phyloP scores from a whole-genome alignment of 2,797 vertebrate species.

The Thunnus albacares region DNA sequence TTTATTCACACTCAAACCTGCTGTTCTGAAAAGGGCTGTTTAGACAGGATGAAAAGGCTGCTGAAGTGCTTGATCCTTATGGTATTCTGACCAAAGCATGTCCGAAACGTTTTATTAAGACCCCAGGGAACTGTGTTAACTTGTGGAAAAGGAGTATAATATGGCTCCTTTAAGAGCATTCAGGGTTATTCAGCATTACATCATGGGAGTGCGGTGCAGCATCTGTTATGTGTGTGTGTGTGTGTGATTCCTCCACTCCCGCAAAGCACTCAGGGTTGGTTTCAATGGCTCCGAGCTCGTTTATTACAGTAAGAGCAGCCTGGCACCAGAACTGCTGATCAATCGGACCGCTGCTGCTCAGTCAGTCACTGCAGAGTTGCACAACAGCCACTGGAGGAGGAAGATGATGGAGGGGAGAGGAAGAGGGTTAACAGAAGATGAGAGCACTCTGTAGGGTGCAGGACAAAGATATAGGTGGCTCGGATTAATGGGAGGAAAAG shows the following conservation, averaged over 20 bases:
- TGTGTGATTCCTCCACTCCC: conserved; percentile 33
- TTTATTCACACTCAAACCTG: no score
- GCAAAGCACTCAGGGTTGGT: conserved; percentile 59
- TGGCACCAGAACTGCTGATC: conserved; percentile 81
- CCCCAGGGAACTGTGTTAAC: no score
- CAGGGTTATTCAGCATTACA: conserved; percentile 61
- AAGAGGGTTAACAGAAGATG: conserved; percentile 15
- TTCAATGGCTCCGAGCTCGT: conserved; percentile 63
- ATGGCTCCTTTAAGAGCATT: conserved; percentile 19
- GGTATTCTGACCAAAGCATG: no score
- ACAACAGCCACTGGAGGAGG: conserved; percentile 56
- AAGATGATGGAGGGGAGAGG: conserved; percentile 21
- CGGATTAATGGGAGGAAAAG: conserved; percentile 2
- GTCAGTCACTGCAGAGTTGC: conserved; percentile 75
- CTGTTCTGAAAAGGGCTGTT: no score
- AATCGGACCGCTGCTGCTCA: conserved; percentile 50
- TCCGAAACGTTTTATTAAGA: no score
- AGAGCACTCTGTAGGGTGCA: not conserved
- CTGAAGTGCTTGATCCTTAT: no score
- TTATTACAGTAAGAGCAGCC: conserved; percentile 73
- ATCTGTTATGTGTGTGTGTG: conserved; percentile 36
- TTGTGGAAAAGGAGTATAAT: no score
- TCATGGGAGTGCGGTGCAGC: conserved; percentile 52
- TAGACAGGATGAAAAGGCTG: no score
- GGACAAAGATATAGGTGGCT: conserved; percentile 5